Conservation (phyloP, 2,888 invertebrate species). For the Eupithecia centaureata region DNA sequence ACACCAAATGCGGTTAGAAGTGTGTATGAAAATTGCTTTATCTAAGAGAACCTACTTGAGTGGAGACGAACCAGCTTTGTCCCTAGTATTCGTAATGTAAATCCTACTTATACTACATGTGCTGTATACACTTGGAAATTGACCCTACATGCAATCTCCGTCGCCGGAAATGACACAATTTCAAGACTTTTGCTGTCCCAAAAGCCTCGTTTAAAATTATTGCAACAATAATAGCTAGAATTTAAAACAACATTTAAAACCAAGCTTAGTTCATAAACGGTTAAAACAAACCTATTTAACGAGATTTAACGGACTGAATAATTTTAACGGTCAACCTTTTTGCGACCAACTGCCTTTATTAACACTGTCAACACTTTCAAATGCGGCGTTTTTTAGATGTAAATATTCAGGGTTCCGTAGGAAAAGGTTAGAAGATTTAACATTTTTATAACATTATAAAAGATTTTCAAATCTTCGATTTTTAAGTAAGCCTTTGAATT, state of each 20-base stretch:
- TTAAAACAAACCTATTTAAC: slow-evolving; percentile 41
- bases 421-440: background rate
- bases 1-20: background rate
- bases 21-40: background rate
- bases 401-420: background rate
- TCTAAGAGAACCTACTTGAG: background rate
- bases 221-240: background rate
- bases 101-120: too few species aligned
- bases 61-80: background rate
- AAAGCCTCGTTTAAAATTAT: background rate
- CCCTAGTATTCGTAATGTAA: slow-evolving; percentile 2
- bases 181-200: background rate
- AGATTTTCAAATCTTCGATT: background rate
- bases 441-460: background rate
- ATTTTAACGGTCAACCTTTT: slow-evolving; percentile 42
- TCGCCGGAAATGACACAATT: background rate
- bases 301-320: slow-evolving; percentile 43
- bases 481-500: too few species aligned
- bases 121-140: background rate
- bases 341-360: slow-evolving; percentile 50
- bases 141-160: background rate
- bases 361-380: slow-evolving; percentile 54
- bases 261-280: slow-evolving; percentile 48
- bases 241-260: slow-evolving; percentile 17
- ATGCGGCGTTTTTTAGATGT: slow-evolving; percentile 40